phyloP scores from a whole-genome alignment of 2,888 invertebrate genomes.

The Galeruca laticollis region DNA sequence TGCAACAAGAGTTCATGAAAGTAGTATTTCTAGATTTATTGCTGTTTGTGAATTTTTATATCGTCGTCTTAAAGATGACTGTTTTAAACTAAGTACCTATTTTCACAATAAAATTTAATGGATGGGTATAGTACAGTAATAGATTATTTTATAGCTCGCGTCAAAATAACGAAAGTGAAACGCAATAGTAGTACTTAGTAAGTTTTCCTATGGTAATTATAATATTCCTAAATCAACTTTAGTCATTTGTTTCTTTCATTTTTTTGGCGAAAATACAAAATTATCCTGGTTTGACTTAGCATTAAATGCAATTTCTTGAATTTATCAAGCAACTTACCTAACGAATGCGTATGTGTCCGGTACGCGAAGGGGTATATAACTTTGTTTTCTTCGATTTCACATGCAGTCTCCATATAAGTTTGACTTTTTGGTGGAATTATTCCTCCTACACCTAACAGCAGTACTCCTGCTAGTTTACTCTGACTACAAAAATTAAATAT shows the following conservation, averaged over 20 bases:
- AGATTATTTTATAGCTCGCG: neutral
- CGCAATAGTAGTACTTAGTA: no score
- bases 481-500: slow-evolving; percentile 70
- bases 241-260: no score
- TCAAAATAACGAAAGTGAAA: no score
- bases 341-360: slow-evolving; percentile 92
- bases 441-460: slow-evolving; percentile 90
- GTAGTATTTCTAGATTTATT: no score
- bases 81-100: neutral
- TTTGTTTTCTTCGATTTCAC: slow-evolving; percentile 83
- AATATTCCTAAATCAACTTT: no score
- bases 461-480: slow-evolving; percentile 90
- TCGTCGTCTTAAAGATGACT: no score
- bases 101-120: neutral
- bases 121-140: neutral
- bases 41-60: no score
- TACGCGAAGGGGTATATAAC: slow-evolving; percentile 95
- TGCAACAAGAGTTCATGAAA: no score
- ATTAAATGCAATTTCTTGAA: neutral
- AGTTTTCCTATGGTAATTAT: no score
- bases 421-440: slow-evolving; percentile 75
- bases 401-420: slow-evolving; percentile 93
- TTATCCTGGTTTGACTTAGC: neutral
- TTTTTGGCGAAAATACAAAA: no score
- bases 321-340: slow-evolving; percentile 71